These are phyloP conservation scores for Buphagus erythrorhynchus DNA, from an alignment of 2,797 vertebrate genomes.

Conservation along the genomic window DNA sequence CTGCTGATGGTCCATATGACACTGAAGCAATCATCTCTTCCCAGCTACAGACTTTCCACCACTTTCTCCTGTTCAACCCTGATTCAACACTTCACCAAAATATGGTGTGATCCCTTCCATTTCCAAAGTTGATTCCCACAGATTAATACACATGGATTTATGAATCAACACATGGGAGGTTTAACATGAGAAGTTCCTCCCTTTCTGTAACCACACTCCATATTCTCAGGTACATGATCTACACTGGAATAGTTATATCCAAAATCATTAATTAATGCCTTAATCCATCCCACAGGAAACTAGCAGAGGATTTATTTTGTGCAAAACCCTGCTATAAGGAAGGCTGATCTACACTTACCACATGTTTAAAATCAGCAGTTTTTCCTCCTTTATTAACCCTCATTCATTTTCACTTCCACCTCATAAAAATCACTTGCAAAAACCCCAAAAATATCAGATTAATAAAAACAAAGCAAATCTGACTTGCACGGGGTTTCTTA, in stretches of 20 bases:
- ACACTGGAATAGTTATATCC: neutral
- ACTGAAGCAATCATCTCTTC: neutral
- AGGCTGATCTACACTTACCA: neutral
- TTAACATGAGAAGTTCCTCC: neutral
- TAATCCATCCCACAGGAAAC: neutral
- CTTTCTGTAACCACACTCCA: neutral
- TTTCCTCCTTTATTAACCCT: neutral
- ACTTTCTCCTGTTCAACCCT: neutral
- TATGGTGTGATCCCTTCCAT: neutral
- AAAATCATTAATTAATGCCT: neutral
- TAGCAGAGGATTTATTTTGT: neutral
- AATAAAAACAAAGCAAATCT: neutral
- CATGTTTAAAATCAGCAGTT: neutral
- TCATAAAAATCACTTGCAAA: neutral
- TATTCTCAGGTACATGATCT: neutral
- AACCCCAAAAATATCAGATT: rapidly evolving
- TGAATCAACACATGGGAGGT: neutral
- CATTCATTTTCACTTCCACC: neutral
- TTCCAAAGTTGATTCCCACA: neutral
- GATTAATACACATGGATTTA: neutral
- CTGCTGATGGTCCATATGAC: neutral
- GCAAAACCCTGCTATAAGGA: neutral
- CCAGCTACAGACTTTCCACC: neutral
- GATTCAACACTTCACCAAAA: neutral
- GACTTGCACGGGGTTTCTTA: neutral